These are phyloP conservation scores for Phoebastria nigripes DNA, from an alignment of 2,797 vertebrate species.

Conservation along the genomic window DNA sequence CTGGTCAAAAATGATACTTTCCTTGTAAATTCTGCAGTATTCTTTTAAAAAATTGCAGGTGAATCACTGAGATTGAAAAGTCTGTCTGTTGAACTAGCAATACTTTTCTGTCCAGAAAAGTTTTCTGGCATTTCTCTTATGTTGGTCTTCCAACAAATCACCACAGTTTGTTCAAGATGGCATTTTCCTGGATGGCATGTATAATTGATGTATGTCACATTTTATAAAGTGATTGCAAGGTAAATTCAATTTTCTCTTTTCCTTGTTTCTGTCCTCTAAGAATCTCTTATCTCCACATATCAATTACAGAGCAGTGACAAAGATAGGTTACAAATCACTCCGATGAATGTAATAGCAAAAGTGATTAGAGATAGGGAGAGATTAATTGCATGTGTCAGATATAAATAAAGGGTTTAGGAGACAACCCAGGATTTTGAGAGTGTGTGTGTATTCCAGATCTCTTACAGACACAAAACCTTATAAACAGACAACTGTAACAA, in stretches of 20 bases:
- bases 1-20: neutral
- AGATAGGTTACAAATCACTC: slow-evolving; percentile 41
- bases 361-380: slow-evolving; percentile 43
- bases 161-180: slow-evolving; percentile 31
- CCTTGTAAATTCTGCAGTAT: neutral
- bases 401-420: slow-evolving; percentile 44
- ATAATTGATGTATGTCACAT: slow-evolving; percentile 46
- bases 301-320: slow-evolving; percentile 32
- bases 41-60: neutral
- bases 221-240: slow-evolving; percentile 37
- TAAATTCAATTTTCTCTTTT: slow-evolving; percentile 62
- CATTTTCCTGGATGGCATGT: slow-evolving; percentile 46
- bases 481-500: neutral
- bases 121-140: slow-evolving; percentile 16
- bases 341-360: slow-evolving; percentile 35
- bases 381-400: slow-evolving; percentile 59
- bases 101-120: neutral
- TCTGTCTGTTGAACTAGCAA: neutral
- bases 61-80: neutral
- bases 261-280: slow-evolving; percentile 58
- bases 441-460: neutral
- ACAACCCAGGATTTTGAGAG: neutral
- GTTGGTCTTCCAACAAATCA: slow-evolving; percentile 23
- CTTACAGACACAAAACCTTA: neutral
- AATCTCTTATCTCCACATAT: slow-evolving; percentile 52